phyloP scores from a whole-genome alignment of 2,888 invertebrate genomes.

The Tineola bisselliella region DNA sequence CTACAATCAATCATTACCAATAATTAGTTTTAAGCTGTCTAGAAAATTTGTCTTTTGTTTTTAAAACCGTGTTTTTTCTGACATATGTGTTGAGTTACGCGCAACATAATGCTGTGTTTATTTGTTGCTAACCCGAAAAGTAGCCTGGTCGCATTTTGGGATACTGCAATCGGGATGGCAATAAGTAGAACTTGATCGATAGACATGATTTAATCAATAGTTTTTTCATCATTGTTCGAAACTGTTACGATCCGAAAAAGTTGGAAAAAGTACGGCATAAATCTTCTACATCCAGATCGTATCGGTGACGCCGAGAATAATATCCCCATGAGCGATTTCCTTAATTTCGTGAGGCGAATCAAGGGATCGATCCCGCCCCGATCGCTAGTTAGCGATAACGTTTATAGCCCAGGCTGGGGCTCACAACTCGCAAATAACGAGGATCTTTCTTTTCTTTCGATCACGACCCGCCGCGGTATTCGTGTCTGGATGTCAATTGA shows the following conservation, averaged over 20 bases:
- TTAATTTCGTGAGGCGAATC: slow-evolving; percentile 66
- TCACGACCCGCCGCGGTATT: slow-evolving; percentile 50
- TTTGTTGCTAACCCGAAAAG: neutral
- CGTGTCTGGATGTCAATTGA: slow-evolving; percentile 62
- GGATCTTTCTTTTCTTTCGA: slow-evolving; percentile 50
- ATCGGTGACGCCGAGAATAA: slow-evolving; percentile 43
- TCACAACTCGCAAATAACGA: slow-evolving; percentile 23
- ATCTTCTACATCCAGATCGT: slow-evolving; percentile 40
- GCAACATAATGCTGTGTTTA: neutral
- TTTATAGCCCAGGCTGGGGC: slow-evolving; percentile 44
- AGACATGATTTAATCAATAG: neutral
- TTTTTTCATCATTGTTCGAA: neutral
- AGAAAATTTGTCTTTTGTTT: neutral
- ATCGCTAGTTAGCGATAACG: slow-evolving; percentile 63
- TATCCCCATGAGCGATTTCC: slow-evolving; percentile 67
- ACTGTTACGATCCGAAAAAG: slow-evolving; percentile 8
- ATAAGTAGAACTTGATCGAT: neutral
- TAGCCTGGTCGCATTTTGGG: too few species aligned
- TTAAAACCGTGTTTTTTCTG: neutral
- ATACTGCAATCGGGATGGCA: neutral
- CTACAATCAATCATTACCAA: neutral
- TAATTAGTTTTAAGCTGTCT: neutral
- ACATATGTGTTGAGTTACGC: neutral
- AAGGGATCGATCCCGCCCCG: slow-evolving; percentile 60
- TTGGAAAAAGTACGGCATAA: slow-evolving; percentile 20